Base-by-base conservation (phyloP, 23 tunicate genomes). In the Botrylloides violaceus region DNA sequence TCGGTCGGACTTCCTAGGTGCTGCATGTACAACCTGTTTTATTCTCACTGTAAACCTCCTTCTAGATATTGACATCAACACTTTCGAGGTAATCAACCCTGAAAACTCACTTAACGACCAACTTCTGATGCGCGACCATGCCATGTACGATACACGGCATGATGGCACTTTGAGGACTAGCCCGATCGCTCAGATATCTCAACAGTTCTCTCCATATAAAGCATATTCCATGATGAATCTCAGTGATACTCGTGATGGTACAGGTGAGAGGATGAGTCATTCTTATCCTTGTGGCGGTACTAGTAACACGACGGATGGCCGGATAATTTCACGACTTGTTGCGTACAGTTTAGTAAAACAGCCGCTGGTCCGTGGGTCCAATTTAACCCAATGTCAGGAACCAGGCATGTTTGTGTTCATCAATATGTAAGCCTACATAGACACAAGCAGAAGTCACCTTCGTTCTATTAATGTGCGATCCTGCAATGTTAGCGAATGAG, bases 151-250 rank as follows among this genome's bases (percentile, higher is more conserved):
- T 31, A 29, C 70, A 7, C 53, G 15, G 15, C 53, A 43, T 43
- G 53, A 43, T 15, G 53, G 53, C 53, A 43, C 15, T 9, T 43
- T 15, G 15, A 15, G 53, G 9, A 15, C 12, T 15, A 7, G 12
- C 15, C 12, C 12, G 9, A 15, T 7, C 15, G 36, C 34, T 23
- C 36, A 63, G 26, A 63, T 68, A 15, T 15, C 12, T 7, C 15
- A 43, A 7, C 53, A 43, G 15, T 7, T 15, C 12, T 15, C 53
- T 7, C 53, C 53, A 7, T 85, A 59, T 49, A 85, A 85, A 79
- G 94, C 94, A 3, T 79, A 74, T 27, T 79, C 94, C 0, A 85
- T 85, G 92, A 72, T 84, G 83, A 72, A 84, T 49, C 62, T 84
- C 39, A 61, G 47, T 27, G 77, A 57, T 29, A 15, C 74, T 5